Percentiles rank a stretch among this genome's conserved stretches.
Conservation (phyloP, 1,140 invertebrate genomes). For the Eueides isabella region DNA sequence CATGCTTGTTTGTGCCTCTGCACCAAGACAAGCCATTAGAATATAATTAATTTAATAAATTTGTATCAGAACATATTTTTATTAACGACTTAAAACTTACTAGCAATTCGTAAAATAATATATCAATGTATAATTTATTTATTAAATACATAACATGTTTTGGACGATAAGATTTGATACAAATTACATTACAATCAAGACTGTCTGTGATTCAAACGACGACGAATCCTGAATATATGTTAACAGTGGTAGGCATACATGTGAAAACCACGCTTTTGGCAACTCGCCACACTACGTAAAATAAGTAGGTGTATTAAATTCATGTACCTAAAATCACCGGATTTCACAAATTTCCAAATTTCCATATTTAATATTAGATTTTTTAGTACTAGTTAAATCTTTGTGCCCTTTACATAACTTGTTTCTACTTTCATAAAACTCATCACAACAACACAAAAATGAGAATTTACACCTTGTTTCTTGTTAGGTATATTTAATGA, state of each 20-base stretch:
- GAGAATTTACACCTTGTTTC: conserved; percentile 26
- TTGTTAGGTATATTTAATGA: conserved; percentile 36
- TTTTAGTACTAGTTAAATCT: neutral
- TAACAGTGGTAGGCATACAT: conserved; percentile 31
- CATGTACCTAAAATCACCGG: conserved; percentile 2
- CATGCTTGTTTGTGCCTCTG: too few species aligned
- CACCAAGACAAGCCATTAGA: too few species aligned
- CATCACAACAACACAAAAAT: conserved; percentile 5
- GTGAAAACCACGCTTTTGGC: conserved; percentile 43
- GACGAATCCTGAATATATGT: conserved; percentile 36
- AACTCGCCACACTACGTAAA: conserved; percentile 41
- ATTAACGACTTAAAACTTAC: too few species aligned
- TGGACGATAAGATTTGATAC: too few species aligned
- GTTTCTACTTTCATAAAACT: neutral
- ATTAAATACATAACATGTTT: too few species aligned
- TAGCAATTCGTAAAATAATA: too few species aligned
- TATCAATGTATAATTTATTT: too few species aligned
- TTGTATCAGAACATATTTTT: too few species aligned
- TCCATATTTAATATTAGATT: conserved; percentile 5
- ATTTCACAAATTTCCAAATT: neutral
- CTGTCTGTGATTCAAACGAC: conserved; percentile 27
- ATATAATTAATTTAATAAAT: too few species aligned
- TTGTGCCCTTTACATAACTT: neutral
- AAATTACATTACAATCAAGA: too few species aligned
- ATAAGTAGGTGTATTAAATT: conserved; percentile 40